Base-by-base conservation (phyloP, 2,797 vertebrate genomes). In the Sciurus carolinensis region DNA sequence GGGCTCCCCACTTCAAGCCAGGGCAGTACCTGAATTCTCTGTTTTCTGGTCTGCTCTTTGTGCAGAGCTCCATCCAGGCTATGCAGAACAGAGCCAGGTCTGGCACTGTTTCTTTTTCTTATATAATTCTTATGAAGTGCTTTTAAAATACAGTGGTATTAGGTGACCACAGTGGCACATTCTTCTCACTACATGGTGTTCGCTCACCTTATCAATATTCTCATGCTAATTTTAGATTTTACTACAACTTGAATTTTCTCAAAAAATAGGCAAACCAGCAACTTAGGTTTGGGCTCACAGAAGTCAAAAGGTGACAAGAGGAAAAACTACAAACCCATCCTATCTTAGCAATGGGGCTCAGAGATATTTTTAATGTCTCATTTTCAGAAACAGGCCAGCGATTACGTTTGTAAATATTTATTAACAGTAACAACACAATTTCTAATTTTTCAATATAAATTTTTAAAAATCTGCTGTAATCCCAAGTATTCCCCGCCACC, bases 401-500 rank as follows among this genome's bases (percentile, higher is more conserved):
- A 96, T 36, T 22, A 3, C 95, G 52, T 30, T 91, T 81, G 93
- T 71, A 97, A 97, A n/a, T 17, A 44, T 24, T 18, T 39, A 83
- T 30, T 28, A 36, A 47, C 24, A 26, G 11, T 59, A 59, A 10
- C 4, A 85, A 54, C 22, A 18, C 88, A 97, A 0, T 28, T 12
- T 7, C 26, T 81, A 97, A 97, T 94, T 97, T 97, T 92, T 81
- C 86, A 73, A 7, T 83, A 76, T 64, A 85, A 98, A 91, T 98
- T 98, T 86, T 54, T 95, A 87, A 97, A 82, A 10, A 39, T 57
- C 88, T 24, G 73, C 42, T 72, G 84, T 97, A 98, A 98, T 98
- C 96, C 98, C 98, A 94, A 97, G 96, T 95, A 91, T 96, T 96
- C 28, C 66, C 98, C 42, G 80, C 85, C 71, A 12, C 39, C 4